phyloP scores from a whole-genome alignment of 1,140 invertebrate genomes.

The Brachionus manjavacas region DNA sequence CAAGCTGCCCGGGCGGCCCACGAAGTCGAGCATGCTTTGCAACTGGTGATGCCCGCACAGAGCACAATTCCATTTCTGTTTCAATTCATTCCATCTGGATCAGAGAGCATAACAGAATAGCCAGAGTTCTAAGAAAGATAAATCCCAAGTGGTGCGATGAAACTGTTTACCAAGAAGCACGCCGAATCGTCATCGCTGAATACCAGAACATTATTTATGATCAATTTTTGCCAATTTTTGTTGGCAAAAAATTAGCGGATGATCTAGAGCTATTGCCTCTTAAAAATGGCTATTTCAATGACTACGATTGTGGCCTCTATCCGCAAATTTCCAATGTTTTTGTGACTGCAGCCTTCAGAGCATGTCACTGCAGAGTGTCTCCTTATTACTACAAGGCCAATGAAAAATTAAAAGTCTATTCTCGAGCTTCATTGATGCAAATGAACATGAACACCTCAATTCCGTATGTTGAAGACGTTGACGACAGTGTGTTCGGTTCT shows the following conservation, averaged over 20 bases:
- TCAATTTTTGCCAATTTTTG: slow-evolving; percentile 83
- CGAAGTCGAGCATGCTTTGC: neutral
- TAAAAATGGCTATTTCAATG: slow-evolving; percentile 43
- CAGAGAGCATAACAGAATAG: slow-evolving; percentile 48
- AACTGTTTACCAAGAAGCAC: slow-evolving; percentile 66
- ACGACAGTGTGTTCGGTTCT: neutral
- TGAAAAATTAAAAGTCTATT: neutral
- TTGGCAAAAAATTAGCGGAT: slow-evolving; percentile 61
- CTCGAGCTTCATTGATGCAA: neutral
- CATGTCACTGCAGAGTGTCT: neutral
- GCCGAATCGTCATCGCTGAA: slow-evolving; percentile 79
- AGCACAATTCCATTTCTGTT: neutral
- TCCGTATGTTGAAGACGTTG: neutral
- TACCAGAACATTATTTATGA: slow-evolving; percentile 89
- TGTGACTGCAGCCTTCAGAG: slow-evolving; percentile 32
- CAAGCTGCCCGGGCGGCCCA: neutral
- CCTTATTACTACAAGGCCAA: neutral
- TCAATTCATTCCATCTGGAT: slow-evolving; percentile 70
- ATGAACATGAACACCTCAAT: neutral
- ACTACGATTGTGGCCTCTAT: neutral
- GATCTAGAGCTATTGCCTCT: neutral
- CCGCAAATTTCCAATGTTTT: slow-evolving; percentile 23
- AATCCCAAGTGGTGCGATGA: slow-evolving; percentile 46
- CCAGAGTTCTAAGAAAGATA: slow-evolving; percentile 40
- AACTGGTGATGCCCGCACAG: neutral